Base-by-base conservation (phyloP, 2,113 vertebrate species). In the Grantiella picta region DNA sequence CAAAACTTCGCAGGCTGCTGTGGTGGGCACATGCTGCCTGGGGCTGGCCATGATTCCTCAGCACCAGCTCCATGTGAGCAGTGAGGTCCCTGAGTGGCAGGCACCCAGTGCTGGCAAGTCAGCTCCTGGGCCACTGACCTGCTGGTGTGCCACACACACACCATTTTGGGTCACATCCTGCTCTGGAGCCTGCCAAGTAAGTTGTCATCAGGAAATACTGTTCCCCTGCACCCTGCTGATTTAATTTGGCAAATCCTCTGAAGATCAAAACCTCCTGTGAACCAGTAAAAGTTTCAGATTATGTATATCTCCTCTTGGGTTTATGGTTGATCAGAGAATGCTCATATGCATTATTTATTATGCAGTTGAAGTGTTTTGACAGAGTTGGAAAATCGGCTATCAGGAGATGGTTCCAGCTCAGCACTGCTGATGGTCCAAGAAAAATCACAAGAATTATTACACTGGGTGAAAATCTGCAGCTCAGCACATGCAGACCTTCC, bases 31-130 rank as follows among this genome's bases (percentile, higher is more conserved):
- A 2, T 3, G 5, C 24, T 78, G 36, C 61, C 42, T 29, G 65
- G 10, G 20, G 35, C 56, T 84, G 78, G n/a, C 20, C 6, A 5
- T 6, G 10, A 49, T 27, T 85, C 82, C 36, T 42, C 0, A 0
- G 33, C 65, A 29, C 65, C 70, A 90, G 56, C 29, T 33, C 38
- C 0, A 0, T 35, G 21, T 2, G 2, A 82, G 60, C 69, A 9
- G 19, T 7, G 5, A 4, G 0, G 35, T 59, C 57, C 31, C 27
- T 14, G 17, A 19, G 36, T 28, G 68, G 33, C 54, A 70, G 60
- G 45, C 29, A 79, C 12, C 14, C 12, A 0, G 42, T 1, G 3
- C 52, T 3, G 1, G n/a, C 0, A 0, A 21, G 28, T 1, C 2
- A 89, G 52, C 9, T 84, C 38, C 64, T 0, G 0, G 63, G 47